Evolutionary conservation across 2,113 vertebrate genomes (phyloP), one percentile per base, ranked within the genome.

Genomic region (Pampusana beccarii): DNA sequence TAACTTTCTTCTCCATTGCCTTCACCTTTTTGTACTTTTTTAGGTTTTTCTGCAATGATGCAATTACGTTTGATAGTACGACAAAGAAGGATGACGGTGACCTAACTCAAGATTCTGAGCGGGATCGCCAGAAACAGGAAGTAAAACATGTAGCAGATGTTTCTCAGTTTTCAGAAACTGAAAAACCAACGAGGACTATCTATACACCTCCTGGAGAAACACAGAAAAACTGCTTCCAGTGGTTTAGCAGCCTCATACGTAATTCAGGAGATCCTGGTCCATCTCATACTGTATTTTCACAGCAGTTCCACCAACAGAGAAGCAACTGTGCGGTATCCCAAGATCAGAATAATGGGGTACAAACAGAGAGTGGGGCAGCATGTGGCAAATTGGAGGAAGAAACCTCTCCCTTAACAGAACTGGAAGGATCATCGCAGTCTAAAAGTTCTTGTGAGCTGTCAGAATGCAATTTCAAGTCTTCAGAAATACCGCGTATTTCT

Each of bases 1-100:
- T 57, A 46, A 29, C 14, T 71, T 90, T 78, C 36, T 88, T 77
- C 6, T 80, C 10, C 38, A 18, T 78, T 83, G 13, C 5, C 26
- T 86, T 77, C 5, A 28, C 4, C 3, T 77, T 31, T 20, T 73
- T 9, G 53, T 33, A 28, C 1, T 75, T 24, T 56, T 46, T 54
- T 94, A 99, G 99, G 75, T 99, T 99, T 97, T 99, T 99, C 96
- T 98, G 97, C 88, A 97, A 26, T 77, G 77, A 86, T 54, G 73
- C 51, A 53, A 85, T 96, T 79, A 38, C 25, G 8, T 24, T 79
- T 67, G 93, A 90, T 7, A 38, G 26, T 50, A 24, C 8, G 29
- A 21, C 65, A 74, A 75, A 95, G 57, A 71, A 97, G 77, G 71
- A 88, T 70, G 88, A n/a, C 36, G 31, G 12, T 78, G 93, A 93